Conservation (phyloP, 2,797 vertebrate genomes). For the Telmatherina bonti region DNA sequence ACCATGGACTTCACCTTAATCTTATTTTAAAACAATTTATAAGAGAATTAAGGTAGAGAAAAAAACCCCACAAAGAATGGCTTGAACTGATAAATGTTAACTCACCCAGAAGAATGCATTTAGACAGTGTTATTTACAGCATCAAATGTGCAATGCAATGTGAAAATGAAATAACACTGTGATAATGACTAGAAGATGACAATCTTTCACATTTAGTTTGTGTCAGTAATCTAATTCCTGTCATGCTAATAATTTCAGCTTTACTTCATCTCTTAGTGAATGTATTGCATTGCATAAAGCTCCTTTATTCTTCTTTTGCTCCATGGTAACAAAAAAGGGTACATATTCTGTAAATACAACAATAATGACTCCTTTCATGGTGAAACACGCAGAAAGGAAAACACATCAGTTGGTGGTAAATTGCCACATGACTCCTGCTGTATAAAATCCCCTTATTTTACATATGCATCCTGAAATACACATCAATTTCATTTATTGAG, state of each 20-base stretch:
- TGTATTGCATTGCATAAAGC: not conserved
- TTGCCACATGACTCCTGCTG: slow-evolving; percentile 27
- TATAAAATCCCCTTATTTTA: slow-evolving; percentile 13
- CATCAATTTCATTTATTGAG: slow-evolving; percentile 11
- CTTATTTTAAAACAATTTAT: not conserved
- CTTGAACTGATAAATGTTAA: not conserved
- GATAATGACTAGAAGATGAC: not conserved
- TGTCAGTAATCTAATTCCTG: not conserved
- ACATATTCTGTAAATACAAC: not conserved
- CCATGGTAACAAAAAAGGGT: not conserved
- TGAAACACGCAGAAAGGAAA: slow-evolving; percentile 22
- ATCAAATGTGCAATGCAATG: not conserved
- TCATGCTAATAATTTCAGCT: not conserved
- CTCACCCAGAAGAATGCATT: not conserved
- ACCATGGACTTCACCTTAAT: not conserved
- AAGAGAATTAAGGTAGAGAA: not conserved
- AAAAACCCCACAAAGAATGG: not conserved
- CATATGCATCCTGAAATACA: slow-evolving; percentile 9
- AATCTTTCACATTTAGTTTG: not conserved
- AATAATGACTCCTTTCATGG: not conserved
- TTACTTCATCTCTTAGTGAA: not conserved
- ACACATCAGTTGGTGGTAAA: slow-evolving; percentile 22
- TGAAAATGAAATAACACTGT: not conserved
- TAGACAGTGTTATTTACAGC: not conserved
- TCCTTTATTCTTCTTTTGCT: not conserved